Evolutionary conservation across 2,113 vertebrate genomes (phyloP).

Genomic region (Syrrhaptes paradoxus): DNA sequence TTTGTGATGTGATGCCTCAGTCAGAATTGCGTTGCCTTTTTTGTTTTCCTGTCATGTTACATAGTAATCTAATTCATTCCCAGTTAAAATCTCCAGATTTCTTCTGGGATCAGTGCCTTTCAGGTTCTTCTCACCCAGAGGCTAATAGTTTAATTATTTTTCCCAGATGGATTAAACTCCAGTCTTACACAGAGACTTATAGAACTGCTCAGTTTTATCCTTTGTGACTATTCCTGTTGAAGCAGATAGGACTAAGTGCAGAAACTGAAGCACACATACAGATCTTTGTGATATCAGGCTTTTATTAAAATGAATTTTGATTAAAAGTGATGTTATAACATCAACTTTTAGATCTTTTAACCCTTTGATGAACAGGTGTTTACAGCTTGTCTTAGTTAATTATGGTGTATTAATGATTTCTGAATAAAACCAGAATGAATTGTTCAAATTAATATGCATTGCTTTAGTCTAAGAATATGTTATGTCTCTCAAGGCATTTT

Average conservation of each 20-base stretch:
- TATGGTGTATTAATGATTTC: neutral
- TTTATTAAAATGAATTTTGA: neutral
- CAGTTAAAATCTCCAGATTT: neutral
- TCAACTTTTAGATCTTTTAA: neutral
- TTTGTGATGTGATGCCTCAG: neutral
- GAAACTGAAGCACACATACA: neutral
- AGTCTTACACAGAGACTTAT: neutral
- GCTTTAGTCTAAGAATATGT: slow-evolving; percentile 1
- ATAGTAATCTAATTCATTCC: slow-evolving; percentile 4
- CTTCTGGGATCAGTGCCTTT: slow-evolving; percentile 8
- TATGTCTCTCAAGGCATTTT: neutral
- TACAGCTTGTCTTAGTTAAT: neutral
- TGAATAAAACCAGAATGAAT: neutral
- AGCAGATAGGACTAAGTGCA: neutral
- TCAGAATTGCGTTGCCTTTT: neutral
- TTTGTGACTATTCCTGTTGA: neutral
- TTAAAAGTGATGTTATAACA: neutral
- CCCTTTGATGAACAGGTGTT: neutral
- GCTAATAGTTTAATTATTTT: slow-evolving; percentile 26
- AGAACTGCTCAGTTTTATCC: neutral
- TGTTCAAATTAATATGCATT: neutral
- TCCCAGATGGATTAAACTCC: neutral
- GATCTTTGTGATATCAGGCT: neutral
- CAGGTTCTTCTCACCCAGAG: neutral
- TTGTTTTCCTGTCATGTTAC: neutral